Conservation (phyloP, 2,888 invertebrate genomes). For the Acrobasis suavella region DNA sequence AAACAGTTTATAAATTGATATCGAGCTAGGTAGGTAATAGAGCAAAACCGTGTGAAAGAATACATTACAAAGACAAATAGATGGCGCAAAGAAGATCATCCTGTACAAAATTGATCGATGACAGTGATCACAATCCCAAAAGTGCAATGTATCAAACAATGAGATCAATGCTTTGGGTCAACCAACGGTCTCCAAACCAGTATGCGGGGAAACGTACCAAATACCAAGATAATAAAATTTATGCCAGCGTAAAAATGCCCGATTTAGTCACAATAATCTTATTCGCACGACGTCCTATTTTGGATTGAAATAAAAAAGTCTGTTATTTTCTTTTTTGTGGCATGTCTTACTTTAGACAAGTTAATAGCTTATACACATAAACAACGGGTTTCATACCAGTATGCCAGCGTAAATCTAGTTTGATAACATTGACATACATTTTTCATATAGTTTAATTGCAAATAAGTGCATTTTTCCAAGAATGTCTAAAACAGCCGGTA, state of each 20-base stretch:
- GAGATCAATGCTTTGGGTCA: slow-evolving; percentile 65
- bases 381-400: too few relatives aligned
- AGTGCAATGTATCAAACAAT: slow-evolving; percentile 73
- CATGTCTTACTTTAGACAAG: not conserved
- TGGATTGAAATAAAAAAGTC: not conserved
- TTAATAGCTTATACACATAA: too few relatives aligned
- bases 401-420: too few relatives aligned
- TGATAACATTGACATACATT: too few relatives aligned
- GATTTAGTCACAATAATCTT: not conserved
- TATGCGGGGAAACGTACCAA: slow-evolving; percentile 49
- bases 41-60: not conserved
- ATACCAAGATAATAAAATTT: slow-evolving; percentile 46
- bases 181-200: slow-evolving; percentile 75
- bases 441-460: too few relatives aligned
- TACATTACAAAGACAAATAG: not conserved
- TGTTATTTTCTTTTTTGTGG: not conserved
- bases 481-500: too few relatives aligned
- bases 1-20: too few relatives aligned
- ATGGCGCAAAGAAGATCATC: slow-evolving; percentile 35
- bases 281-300: not conserved
- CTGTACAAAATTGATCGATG: slow-evolving; percentile 52
- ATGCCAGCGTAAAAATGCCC: slow-evolving; percentile 51
- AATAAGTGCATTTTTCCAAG: too few relatives aligned
- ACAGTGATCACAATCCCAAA: slow-evolving; percentile 60
- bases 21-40: not conserved